Evolutionary conservation across 1,140 invertebrate genomes (phyloP).

Genomic region (Aphaenogaster ashmeadi): DNA sequence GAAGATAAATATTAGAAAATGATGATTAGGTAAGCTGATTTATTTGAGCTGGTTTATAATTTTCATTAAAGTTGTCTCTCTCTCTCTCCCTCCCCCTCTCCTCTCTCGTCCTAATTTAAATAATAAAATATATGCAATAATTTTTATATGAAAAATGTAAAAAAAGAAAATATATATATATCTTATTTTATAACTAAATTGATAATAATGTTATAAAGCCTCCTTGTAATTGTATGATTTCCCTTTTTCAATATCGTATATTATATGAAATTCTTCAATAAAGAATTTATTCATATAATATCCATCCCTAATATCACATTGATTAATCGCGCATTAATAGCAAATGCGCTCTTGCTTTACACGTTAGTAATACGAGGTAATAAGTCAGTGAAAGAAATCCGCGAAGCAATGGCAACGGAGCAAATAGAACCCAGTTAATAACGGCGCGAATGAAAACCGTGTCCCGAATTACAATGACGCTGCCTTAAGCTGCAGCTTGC

Average conservation of each 20-base stretch:
- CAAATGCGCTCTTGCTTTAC: not conserved
- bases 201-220: not conserved
- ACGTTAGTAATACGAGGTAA: not conserved
- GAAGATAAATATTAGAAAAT: conserved; percentile 2
- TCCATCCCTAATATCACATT: not conserved
- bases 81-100: not conserved
- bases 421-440: conserved; percentile 32
- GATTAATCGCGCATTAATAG: conserved; percentile 2
- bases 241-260: not conserved
- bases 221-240: not conserved
- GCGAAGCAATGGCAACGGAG: not conserved
- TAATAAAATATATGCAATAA: conserved; percentile 2
- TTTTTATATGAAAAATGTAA: not conserved
- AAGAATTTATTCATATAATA: conserved; percentile 2
- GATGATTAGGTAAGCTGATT: not conserved
- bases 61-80: not conserved
- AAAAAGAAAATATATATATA: not conserved
- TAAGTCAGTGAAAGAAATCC: conserved; percentile 15
- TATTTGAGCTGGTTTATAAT: not conserved
- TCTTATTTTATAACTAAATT: conserved; percentile 7
- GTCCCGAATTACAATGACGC: conserved; percentile 12
- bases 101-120: not conserved
- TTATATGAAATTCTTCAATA: not conserved
- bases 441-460: conserved; percentile 16
- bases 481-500: conserved; percentile 34